Percentiles rank a stretch among this genome's conserved stretches.
Conservation (phyloP, 2,113 vertebrate species). For the Vimba vimba region DNA sequence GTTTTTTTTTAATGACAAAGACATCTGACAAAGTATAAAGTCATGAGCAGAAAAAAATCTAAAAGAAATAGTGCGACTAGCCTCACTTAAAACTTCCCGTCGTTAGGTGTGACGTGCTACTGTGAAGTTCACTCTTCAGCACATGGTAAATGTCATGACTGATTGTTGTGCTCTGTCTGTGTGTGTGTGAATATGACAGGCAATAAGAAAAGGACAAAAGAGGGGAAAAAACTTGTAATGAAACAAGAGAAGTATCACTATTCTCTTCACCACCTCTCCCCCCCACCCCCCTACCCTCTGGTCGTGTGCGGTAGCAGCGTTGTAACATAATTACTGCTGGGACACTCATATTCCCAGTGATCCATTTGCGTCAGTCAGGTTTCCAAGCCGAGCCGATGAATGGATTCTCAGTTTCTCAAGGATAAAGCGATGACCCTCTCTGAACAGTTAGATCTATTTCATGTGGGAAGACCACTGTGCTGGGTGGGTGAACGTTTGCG, state of each 20-base stretch:
- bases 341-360: conserved; percentile 84
- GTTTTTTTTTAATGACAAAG: conserved; percentile 8
- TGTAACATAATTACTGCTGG: conserved; percentile 88
- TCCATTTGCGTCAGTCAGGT: conserved; percentile 86
- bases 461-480: conserved; percentile 67
- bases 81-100: conserved; percentile 50
- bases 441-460: conserved; percentile 78
- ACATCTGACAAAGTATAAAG: not conserved
- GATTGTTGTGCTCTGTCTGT: not conserved
- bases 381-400: conserved; percentile 79
- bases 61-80: not conserved
- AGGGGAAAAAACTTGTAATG: conserved; percentile 65
- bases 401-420: conserved; percentile 84
- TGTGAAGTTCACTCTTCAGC: conserved; percentile 44
- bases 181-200: conserved; percentile 65
- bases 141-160: conserved; percentile 55
- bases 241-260: conserved; percentile 65
- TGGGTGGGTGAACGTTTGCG: conserved; percentile 70
- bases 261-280: conserved; percentile 57
- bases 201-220: conserved; percentile 71
- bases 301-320: conserved; percentile 74
- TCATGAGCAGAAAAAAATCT: not conserved
- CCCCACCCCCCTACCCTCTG: conserved; percentile 72
- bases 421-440: conserved; percentile 83
- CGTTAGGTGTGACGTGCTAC: conserved; percentile 14